Evolutionary conservation across 1,140 invertebrate species (phyloP).

Genomic region (Atta cephalotes): DNA sequence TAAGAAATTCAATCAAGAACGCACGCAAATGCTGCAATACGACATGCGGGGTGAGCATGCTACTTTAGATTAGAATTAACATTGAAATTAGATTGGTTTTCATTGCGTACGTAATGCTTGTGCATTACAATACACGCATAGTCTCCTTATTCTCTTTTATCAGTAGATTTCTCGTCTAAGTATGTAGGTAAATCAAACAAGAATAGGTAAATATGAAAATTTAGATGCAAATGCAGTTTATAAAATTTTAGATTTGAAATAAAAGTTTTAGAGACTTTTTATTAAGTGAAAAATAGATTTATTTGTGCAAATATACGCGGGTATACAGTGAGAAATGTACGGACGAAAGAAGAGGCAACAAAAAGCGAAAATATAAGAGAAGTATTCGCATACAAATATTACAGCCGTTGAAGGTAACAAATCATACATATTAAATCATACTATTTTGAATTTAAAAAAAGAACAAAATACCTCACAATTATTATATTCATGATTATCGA

Average conservation of each 20-base stretch:
- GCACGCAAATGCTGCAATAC: constrained; percentile 35
- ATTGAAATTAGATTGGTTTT: constrained; percentile 34
- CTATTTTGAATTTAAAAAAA: not conserved
- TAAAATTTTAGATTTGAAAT: not conserved
- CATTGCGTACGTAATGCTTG: constrained; percentile 4
- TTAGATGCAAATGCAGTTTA: not conserved
- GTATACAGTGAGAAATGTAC: not conserved
- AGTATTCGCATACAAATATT: not conserved
- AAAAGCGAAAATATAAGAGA: not conserved
- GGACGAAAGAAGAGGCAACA: not conserved
- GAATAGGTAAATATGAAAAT: not conserved
- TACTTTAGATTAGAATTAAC: constrained; percentile 24
- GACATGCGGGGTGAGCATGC: constrained; percentile 34
- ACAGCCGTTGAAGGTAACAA: not conserved
- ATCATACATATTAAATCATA: constrained; percentile 10
- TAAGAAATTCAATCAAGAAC: constrained; percentile 61
- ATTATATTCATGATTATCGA: not conserved
- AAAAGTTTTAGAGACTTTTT: not conserved
- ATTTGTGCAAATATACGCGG: not conserved
- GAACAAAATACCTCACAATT: not conserved
- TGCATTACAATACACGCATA: not conserved
- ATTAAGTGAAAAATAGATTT: constrained; percentile 7
- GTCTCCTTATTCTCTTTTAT: not conserved
- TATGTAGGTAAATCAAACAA: not conserved
- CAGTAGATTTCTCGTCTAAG: not conserved